Conservation (phyloP, 2,797 vertebrate species). For the Cheirogaleus major region DNA sequence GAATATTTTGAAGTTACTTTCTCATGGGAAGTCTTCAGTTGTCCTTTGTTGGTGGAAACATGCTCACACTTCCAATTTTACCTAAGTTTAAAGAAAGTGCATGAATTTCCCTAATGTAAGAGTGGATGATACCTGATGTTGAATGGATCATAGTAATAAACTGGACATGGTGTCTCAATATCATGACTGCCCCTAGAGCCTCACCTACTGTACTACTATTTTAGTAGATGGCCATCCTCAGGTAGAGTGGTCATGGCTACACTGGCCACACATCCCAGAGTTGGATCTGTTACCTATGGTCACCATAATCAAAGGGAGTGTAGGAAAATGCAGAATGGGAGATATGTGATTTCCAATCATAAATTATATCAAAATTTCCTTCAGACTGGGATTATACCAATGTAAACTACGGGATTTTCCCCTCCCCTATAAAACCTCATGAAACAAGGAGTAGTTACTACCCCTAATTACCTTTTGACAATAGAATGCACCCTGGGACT, state of each 20-base stretch:
- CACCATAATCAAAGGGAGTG: neutral
- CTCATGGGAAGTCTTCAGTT: neutral
- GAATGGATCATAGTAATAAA: neutral
- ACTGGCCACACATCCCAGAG: neutral
- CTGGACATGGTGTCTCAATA: neutral
- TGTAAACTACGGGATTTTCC: neutral
- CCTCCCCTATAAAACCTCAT: neutral
- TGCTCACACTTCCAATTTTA: neutral
- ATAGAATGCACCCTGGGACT: conserved; percentile 56
- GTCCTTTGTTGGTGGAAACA: neutral
- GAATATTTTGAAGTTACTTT: neutral
- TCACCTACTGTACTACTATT: neutral
- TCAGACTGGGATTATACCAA: neutral
- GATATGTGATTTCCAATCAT: neutral
- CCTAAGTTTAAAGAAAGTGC: neutral
- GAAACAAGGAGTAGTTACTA: neutral
- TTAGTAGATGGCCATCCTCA: neutral
- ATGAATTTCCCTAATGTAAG: neutral
- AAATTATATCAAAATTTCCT: conserved; percentile 8
- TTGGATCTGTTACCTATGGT: neutral
- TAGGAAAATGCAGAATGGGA: neutral
- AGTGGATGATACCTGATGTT: neutral
- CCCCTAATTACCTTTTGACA: conserved; percentile 62
- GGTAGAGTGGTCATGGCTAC: neutral
- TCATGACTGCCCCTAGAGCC: neutral